Evolutionary conservation across 2,113 vertebrate genomes (phyloP).

Genomic region (Paramisgurnus dabryanus): DNA sequence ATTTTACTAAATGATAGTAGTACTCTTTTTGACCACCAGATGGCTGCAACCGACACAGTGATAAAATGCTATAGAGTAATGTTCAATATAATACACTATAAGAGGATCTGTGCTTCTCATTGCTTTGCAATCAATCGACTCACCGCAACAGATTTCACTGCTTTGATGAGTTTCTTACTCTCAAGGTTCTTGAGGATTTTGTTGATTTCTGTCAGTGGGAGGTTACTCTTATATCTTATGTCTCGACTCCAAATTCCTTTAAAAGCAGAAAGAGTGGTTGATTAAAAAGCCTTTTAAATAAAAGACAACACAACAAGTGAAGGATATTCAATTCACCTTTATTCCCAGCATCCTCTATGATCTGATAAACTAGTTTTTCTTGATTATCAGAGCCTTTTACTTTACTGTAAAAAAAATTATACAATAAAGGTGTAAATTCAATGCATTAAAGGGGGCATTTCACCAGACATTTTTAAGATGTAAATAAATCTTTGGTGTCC

Average conservation of each 20-base stretch:
- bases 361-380: conserved; percentile 97
- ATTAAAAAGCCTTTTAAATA: background rate
- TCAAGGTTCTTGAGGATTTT: conserved; percentile 99
- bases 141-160: conserved; percentile 98
- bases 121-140: conserved; percentile 63
- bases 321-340: conserved; percentile 80
- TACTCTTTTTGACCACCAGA: too few relatives aligned
- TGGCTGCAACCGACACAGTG: too few relatives aligned
- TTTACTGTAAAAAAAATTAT: conserved; percentile 80
- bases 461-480: too few relatives aligned
- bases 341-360: conserved; percentile 97
- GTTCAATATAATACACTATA: too few relatives aligned
- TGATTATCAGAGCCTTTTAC: conserved; percentile 99
- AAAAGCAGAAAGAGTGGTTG: conserved; percentile 1
- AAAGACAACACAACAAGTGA: background rate
- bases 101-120: too few relatives aligned
- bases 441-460: background rate
- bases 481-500: too few relatives aligned
- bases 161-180: conserved; percentile 99
- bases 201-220: conserved; percentile 97
- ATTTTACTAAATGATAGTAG: too few relatives aligned
- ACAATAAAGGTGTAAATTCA: background rate
- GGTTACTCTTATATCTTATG: conserved; percentile 96
- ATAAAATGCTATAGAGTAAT: too few relatives aligned
- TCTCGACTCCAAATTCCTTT: conserved; percentile 98